Evolutionary conservation across 2,888 invertebrate genomes (phyloP).

Genomic region (Coremacera marginata): DNA sequence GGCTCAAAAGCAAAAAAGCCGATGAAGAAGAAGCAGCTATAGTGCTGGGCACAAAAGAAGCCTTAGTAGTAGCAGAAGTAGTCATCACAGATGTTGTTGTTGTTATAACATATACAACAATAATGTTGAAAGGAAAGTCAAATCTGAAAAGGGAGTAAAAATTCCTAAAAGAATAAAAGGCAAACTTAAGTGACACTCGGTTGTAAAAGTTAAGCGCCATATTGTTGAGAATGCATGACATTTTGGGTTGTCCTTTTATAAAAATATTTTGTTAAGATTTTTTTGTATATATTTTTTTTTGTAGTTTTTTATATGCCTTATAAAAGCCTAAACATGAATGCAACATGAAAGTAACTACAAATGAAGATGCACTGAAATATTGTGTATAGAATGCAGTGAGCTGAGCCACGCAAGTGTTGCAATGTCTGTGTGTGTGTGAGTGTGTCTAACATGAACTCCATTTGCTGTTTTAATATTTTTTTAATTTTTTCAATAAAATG

Average conservation of each 20-base stretch:
- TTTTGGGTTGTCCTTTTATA: conserved; percentile 7
- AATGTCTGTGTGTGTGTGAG: no score
- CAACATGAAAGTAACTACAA: not conserved
- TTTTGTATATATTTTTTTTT: not conserved
- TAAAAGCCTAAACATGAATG: not conserved
- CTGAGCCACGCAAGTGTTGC: no score
- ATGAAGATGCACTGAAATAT: not conserved
- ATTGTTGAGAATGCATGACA: not conserved
- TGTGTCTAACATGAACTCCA: no score
- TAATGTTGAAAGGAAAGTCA: not conserved
- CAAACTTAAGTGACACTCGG: conserved; percentile 7
- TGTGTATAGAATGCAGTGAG: no score
- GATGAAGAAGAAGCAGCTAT: not conserved
- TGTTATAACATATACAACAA: not conserved
- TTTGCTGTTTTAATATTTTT: no score
- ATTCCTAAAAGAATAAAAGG: not conserved
- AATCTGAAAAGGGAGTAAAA: not conserved
- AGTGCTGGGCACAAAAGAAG: not conserved
- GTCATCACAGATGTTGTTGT: not conserved
- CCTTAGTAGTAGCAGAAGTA: not conserved
- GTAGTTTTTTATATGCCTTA: not conserved
- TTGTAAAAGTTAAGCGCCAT: not conserved
- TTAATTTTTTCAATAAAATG: not conserved
- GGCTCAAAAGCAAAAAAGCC: not conserved
- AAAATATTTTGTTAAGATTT: not conserved